Conservation (phyloP, 1,140 invertebrate genomes). For the Bicyclus anynana region DNA sequence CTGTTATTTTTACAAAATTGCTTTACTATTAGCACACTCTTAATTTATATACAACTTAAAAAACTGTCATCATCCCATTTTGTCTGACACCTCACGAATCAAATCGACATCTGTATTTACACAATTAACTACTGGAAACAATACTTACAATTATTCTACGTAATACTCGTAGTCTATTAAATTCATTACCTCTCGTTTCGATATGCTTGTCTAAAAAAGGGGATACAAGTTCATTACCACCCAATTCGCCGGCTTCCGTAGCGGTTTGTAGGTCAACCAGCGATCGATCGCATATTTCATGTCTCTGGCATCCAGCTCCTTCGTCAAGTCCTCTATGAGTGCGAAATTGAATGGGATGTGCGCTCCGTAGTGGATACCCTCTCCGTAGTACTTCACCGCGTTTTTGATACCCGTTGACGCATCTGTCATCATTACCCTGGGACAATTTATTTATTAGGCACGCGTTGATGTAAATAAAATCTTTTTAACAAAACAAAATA, state of each 20-base stretch:
- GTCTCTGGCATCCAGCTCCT: conserved; percentile 75
- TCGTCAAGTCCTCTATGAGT: conserved; percentile 71
- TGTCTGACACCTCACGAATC: too few species aligned
- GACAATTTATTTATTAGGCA: conserved; percentile 9
- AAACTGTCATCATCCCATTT: too few species aligned
- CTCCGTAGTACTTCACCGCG: conserved; percentile 80
- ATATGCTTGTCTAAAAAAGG: too few species aligned
- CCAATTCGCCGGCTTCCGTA: conserved; percentile 78
- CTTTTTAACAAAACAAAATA: too few species aligned
- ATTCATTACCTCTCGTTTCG: too few species aligned
- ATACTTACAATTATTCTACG: too few species aligned
- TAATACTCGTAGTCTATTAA: too few species aligned
- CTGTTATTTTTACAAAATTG: too few species aligned
- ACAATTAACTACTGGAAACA: too few species aligned
- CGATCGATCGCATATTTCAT: conserved; percentile 74
- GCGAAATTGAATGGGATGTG: conserved; percentile 84
- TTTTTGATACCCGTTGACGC: conserved; percentile 77
- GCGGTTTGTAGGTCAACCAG: conserved; percentile 79
- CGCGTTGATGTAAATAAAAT: not conserved
- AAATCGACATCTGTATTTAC: too few species aligned
- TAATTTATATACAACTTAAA: too few species aligned
- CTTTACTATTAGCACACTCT: too few species aligned
- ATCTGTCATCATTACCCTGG: conserved; percentile 82
- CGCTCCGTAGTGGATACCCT: conserved; percentile 76
- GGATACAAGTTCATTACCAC: conserved; percentile 51